Conservation (phyloP, 2,888 invertebrate genomes). For the Phyllotreta cruciferae region DNA sequence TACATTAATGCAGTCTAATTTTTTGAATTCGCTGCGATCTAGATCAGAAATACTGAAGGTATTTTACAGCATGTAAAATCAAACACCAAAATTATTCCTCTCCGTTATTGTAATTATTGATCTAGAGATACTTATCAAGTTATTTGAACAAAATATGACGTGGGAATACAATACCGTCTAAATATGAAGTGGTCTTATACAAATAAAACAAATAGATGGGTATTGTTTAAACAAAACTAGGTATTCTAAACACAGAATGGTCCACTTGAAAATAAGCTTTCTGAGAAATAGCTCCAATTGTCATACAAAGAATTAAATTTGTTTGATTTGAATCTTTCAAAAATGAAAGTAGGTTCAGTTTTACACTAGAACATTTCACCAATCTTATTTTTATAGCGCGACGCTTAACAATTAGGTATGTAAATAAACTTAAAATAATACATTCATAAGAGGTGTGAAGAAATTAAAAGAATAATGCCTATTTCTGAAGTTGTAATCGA, state of each 20-base stretch:
- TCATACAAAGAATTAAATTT: constrained; percentile 3
- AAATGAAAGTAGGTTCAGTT: no score
- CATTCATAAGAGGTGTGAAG: no score
- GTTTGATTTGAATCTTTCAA: not conserved
- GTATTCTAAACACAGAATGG: constrained; percentile 12
- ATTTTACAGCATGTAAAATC: no score
- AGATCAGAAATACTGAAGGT: no score
- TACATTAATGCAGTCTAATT: not conserved
- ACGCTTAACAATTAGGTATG: no score
- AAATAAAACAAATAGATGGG: constrained; percentile 19
- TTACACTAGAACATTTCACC: no score
- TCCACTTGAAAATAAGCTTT: constrained; percentile 9
- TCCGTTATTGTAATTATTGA: constrained; percentile 3
- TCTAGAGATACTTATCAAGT: constrained; percentile 13
- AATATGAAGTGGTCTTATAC: constrained; percentile 15
- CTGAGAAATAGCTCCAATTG: constrained; percentile 5
- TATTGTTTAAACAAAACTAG: constrained; percentile 19
- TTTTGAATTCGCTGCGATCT: not conserved
- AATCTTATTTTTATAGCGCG: no score
- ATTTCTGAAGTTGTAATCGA: no score
- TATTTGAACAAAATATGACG: constrained; percentile 22
- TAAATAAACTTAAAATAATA: no score
- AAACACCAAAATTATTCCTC: not conserved
- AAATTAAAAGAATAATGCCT: no score
- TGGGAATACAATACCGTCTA: constrained; percentile 24